Base-by-base conservation (phyloP, 1,140 invertebrate genomes). In the Pogonomyrmex barbatus region DNA sequence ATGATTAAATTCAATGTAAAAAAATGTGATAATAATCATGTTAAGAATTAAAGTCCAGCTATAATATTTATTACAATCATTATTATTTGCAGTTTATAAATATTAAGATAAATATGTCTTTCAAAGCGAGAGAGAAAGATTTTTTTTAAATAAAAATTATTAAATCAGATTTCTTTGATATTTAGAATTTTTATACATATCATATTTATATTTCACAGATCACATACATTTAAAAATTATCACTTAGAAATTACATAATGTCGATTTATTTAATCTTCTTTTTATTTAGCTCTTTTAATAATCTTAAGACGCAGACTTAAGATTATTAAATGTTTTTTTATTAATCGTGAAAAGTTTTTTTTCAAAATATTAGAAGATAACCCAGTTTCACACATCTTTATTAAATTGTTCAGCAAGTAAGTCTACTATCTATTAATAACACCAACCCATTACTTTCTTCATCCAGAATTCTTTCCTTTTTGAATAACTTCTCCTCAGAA, bases 401-500 rank as follows among this genome's bases (percentile, higher is more conserved):
- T 60, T 3, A 42, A 73, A 42, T 1, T 36, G 8, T 4, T 14
- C 0, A 68, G 30, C n/a, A 58, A 75, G n/a, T 17, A 58, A 75
- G n/a, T 17, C 58, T 8, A 45, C 75, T 39, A 62, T 68, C 10
- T 0, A 54, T 82, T 12, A 67, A 50, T 17, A 6, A 85, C 67
- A 81, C 88, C 10, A 75, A 89, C 88, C 88, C 71, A 36, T 30
- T 33, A 9, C 17, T 45, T 58, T 52, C 50, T 1, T 54, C 36
- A 47, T 75, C n/a, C 33, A 50, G n/a, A 39, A 12, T 17, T 60
- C 6, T 54, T 36, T 33, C 56, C 0, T 65, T 8, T 33, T 39
- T 33, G n/a, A 73, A 39, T 30, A 60, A 60, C 30, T n/a, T 52
- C 8, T 47, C 47, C 3, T 75, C 62, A 6, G n/a, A 39, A 2